Evolutionary conservation across 2,888 invertebrate species (phyloP).

Genomic region (Phrixothrix hirtus): DNA sequence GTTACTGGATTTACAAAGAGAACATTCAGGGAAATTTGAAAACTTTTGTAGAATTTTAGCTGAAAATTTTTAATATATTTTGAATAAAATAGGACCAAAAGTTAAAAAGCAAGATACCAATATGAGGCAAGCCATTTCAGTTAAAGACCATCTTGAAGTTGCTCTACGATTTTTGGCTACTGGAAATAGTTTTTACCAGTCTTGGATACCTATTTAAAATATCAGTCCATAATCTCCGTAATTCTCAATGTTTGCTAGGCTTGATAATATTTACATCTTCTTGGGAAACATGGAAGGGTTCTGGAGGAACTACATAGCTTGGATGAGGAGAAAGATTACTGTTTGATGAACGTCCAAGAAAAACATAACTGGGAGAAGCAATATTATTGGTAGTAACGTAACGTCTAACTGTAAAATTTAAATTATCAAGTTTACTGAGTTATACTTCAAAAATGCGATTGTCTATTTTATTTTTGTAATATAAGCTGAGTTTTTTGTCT

Average conservation of each 20-base stretch:
- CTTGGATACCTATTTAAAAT: slow-evolving; percentile 37
- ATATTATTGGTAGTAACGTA: too few species aligned
- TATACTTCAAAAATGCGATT: slow-evolving; percentile 26
- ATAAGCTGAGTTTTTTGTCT: slow-evolving; percentile 14
- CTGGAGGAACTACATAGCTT: too few species aligned
- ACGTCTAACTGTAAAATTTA: too few species aligned
- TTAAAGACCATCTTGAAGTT: slow-evolving; percentile 32
- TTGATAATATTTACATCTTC: too few species aligned
- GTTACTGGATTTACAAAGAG: background rate
- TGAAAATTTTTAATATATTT: slow-evolving; percentile 33
- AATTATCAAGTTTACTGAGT: too few species aligned
- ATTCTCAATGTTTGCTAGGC: slow-evolving; percentile 33
- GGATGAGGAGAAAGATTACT: too few species aligned
- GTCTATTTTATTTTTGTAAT: slow-evolving; percentile 28
- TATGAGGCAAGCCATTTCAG: slow-evolving; percentile 32
- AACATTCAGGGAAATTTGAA: slow-evolving; percentile 29
- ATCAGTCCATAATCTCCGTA: slow-evolving; percentile 28
- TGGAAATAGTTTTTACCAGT: slow-evolving; percentile 35
- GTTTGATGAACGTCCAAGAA: too few species aligned
- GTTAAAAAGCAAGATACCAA: slow-evolving; percentile 34
- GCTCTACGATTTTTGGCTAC: slow-evolving; percentile 34
- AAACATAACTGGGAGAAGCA: too few species aligned
- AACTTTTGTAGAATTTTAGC: slow-evolving; percentile 36
- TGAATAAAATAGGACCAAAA: slow-evolving; percentile 29
- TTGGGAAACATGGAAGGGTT: too few species aligned